Conservation (phyloP, 2,113 vertebrate species). For the Odocoileus hemionus region DNA sequence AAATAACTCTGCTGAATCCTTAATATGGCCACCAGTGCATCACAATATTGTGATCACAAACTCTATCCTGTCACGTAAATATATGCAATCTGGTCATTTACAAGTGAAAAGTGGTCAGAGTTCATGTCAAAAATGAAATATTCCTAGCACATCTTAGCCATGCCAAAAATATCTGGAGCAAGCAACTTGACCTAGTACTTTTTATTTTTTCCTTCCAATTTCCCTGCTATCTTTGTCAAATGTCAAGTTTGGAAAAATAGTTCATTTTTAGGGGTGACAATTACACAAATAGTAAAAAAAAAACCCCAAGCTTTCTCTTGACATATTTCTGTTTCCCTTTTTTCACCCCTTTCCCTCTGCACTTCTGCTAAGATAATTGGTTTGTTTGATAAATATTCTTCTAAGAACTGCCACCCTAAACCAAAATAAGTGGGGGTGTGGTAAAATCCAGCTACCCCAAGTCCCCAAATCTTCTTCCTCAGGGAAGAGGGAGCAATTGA, state of each 20-base stretch:
- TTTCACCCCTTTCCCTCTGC: not conserved
- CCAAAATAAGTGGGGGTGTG: not conserved
- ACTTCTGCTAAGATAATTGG: not conserved
- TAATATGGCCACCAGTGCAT: not conserved
- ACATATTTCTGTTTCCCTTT: not conserved
- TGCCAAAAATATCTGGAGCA: slow-evolving; percentile 39
- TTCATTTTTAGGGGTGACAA: not conserved
- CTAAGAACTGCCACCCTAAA: not conserved
- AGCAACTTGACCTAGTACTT: not conserved
- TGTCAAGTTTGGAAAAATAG: slow-evolving; percentile 9
- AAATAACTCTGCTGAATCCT: slow-evolving; percentile 40
- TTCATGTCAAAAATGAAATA: slow-evolving; percentile 57
- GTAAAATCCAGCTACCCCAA: not conserved
- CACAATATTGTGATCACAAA: slow-evolving; percentile 4
- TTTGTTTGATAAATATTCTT: not conserved
- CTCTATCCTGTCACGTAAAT: not conserved
- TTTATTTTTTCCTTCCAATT: slow-evolving; percentile 36
- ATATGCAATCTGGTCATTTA: not conserved
- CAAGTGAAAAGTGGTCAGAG: slow-evolving; percentile 49
- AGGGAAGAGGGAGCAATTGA: not conserved
- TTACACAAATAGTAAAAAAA: not conserved
- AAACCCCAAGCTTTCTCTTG: not conserved
- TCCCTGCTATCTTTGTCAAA: slow-evolving; percentile 2
- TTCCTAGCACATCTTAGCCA: not conserved
- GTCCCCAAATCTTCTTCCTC: not conserved